Base-by-base conservation (phyloP, 2,888 invertebrate species). In the Boloria selene region DNA sequence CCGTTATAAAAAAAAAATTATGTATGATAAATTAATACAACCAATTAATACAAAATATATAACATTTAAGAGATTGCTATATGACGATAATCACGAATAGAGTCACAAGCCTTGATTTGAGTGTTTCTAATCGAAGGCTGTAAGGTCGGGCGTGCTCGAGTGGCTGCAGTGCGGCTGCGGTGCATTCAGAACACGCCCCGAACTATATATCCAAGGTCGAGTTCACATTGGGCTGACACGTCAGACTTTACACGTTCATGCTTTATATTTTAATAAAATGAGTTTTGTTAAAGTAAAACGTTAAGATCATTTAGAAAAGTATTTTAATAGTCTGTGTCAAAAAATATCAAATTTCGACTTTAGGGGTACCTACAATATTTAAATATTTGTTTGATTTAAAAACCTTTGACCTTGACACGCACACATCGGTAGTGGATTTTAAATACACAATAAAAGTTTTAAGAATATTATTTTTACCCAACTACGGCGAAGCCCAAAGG, bases 111-210 rank as follows among this genome's bases (percentile, higher is more conserved):
- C 61, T 65, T 65, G 67, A 18, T 44, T 53, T 26, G 55, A 73
- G 75, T 70, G 73, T 70, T 70, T 72, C 74, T 72, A 74, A 76
- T 73, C 72, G 75, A 72, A 73, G 63, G 65, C 73, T 70, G 74
- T 73, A 67, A 73, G 61, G 71, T 69, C 72, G 67, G 65, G 75
- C 83, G 85, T 81, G 85, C 77, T 79, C 72, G 73, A 84, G 83
- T 76, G 79, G 68, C 78, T 79, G 81, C 81, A 78, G 70, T 74
- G 78, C 74, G 74, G 77, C 75, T 74, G 67, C 67, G 67, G 65
- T 65, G 67, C 64, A 64, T 69, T 67, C 55, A 65, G 62, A 64
- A 58, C 56, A 55, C 64, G 64, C 65, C 55, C 56, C 63, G 60
- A 49, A 69, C 63, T 59, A 52, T 54, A 54, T 44, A 53, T 50